Base-by-base conservation (phyloP, 2,113 vertebrate genomes). In the Chlorodrepanis virens region DNA sequence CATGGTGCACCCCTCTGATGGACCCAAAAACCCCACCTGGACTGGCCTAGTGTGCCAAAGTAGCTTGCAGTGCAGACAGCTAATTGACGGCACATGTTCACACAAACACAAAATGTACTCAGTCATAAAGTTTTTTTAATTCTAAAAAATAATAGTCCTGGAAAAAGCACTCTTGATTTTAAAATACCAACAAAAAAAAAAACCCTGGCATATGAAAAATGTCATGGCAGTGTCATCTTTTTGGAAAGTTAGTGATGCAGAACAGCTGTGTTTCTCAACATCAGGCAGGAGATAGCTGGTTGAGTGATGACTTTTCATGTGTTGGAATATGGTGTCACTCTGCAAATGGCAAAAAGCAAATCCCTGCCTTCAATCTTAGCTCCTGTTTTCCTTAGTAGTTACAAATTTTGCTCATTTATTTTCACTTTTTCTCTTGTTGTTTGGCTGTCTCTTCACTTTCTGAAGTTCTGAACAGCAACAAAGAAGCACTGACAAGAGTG, bases 251-350 rank as follows among this genome's bases (percentile, higher is more conserved):
- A 47, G 28, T 91, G 89, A 81, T 83, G 42, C 47, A 84, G 84
- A 93, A 52, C 69, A 91, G 50, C 89, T 91, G 83, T 92, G 37
- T 81, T 91, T 91, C 56, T 47, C 64, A 80, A 19, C 50, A 77
- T 29, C 45, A 80, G 80, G 44, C 23, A 39, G 56, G 27, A 85
- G 19, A 45, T 57, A 23, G 5, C 45, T 53, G 42, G 50, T 89
- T 49, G 70, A 11, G 15, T 29, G 61, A 52, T 72, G 75, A 28
- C 18, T 94, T 90, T 54, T 88, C 33, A 3, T 3, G 2, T 53
- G 37, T 11, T 90, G 45, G 65, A 68, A 53, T 56, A 56, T 10
- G 42, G 31, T 59, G 14, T 83, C 82, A 80, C 28, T 12, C n/a
- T 72, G 57, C 40, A 76, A 77, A 79, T n/a, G 50, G 35, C 35